These are phyloP conservation scores for Peromyscus melanophrys DNA, from an alignment of 2,797 vertebrate species.

Conservation along the genomic window DNA sequence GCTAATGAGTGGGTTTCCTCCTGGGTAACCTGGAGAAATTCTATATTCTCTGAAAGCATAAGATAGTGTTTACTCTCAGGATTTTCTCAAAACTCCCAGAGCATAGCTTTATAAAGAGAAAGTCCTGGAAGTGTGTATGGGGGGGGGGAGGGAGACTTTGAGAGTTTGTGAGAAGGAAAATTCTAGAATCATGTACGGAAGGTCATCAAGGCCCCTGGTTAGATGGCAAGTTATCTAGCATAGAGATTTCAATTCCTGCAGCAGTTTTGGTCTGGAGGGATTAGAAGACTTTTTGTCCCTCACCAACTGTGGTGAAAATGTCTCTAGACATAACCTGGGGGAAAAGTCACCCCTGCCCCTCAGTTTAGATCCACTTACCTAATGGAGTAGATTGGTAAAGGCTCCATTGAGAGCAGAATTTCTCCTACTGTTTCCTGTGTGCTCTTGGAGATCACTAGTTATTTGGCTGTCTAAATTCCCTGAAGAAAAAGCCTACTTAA, in stretches of 20 bases:
- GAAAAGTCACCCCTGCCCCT: not conserved
- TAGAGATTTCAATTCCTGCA: not conserved
- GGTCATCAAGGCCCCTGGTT: not conserved
- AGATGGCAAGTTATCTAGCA: not conserved
- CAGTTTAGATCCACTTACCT: not conserved
- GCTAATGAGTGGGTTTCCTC: not conserved
- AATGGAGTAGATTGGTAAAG: not conserved
- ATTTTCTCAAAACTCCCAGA: slow-evolving; percentile 1
- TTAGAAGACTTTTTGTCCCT: not conserved
- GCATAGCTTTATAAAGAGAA: not conserved
- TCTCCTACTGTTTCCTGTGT: not conserved
- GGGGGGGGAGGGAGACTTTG: not conserved
- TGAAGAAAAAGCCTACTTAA: not conserved
- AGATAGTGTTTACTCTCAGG: not conserved
- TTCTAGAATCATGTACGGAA: not conserved
- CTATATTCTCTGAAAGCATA: not conserved
- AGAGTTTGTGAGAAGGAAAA: not conserved
- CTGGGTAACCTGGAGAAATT: not conserved
- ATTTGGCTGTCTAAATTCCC: not conserved
- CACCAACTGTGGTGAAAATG: not conserved
- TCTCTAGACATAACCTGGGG: not conserved
- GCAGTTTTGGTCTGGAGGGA: not conserved
- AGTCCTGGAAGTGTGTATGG: not conserved
- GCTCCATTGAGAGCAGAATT: not conserved
- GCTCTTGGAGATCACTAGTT: not conserved